Base-by-base conservation (phyloP, 2,797 vertebrate genomes). In the Setipinna tenuifilis region DNA sequence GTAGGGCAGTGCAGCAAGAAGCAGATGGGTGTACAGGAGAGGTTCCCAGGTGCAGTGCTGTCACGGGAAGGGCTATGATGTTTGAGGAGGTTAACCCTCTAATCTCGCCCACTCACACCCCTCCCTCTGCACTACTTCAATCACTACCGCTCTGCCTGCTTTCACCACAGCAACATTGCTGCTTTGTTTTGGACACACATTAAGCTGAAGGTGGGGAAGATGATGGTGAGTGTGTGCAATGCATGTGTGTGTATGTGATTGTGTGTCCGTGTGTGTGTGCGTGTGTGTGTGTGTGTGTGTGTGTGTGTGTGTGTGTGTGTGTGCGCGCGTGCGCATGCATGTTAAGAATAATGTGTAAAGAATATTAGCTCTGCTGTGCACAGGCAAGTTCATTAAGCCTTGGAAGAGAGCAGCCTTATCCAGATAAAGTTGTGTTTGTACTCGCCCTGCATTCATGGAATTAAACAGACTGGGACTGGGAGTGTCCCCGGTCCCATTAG, bases 61-160 rank as follows among this genome's bases (percentile, higher is more conserved):
- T 25, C 41, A 68, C 1, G 5, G 35, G 35, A 35, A 44, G 71
- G 35, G 71, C 71, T 78, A 31, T 78, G 71, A 78, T 78, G 71
- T 78, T 78, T 78, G 71, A 78, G 35, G 71, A 44, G 71, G 71
- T 78, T 78, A 78, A 78, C 71, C 71, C 71, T 78, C 71, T 78
- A 78, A 78, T 78, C 71, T 78, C 71, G 17, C 71, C 71, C 71
- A 44, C 71, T 16, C 68, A 31, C 68, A 75, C 68, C 16, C 68
- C 68, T 75, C 28, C 35, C 71, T 25, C 71, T 31, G 2, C 31
- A 44, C 71, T 41, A 78, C 31, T 78, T 78, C 71, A 78, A 78
- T 78, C 71, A 78, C 17, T 21, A 35, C 71, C 71, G 71, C 71
- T 17, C 6, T 16, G 2, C 17, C 31, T 78, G 31, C 19, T 78